phyloP scores from a whole-genome alignment of 2,113 vertebrate species.

The Crotalus viridis region DNA sequence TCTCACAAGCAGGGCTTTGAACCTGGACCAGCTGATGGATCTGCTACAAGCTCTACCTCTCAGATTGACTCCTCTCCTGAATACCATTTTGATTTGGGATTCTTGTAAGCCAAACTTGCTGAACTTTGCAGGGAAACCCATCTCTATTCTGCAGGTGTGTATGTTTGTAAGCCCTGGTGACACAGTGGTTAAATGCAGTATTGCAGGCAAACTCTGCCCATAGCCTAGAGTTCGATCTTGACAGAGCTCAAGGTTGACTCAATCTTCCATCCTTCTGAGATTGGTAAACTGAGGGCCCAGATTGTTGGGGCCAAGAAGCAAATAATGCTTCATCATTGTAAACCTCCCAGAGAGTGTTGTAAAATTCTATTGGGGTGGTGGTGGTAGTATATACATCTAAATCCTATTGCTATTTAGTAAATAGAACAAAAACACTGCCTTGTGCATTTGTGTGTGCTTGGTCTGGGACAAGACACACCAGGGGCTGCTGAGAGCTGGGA shows the following conservation, averaged over 20 bases:
- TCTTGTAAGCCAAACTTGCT: background rate
- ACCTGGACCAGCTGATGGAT: background rate
- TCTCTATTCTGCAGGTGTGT: background rate
- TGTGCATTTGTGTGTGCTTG: background rate
- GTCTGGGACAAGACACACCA: background rate
- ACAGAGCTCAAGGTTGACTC: background rate
- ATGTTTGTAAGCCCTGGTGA: background rate
- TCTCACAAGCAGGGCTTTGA: background rate
- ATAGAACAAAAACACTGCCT: background rate
- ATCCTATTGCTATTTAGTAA: background rate
- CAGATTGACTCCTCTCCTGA: background rate
- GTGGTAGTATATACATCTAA: background rate
- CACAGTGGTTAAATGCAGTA: background rate
- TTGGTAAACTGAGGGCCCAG: background rate
- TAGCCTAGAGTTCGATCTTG: background rate
- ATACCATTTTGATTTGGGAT: background rate
- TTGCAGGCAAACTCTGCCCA: background rate
- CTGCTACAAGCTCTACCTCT: background rate
- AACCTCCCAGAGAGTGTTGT: background rate
- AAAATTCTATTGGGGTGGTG: background rate
- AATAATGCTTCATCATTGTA: background rate
- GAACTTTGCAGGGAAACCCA: background rate
- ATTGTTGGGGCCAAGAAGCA: background rate
- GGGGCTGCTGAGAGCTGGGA: background rate
- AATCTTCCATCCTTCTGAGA: background rate